A percentile compares a stretch with the other conserved stretches of the same genome.
These are phyloP conservation scores for Aphodius granarius DNA, from an alignment of 2,888 invertebrate species.

Conservation along the genomic window DNA sequence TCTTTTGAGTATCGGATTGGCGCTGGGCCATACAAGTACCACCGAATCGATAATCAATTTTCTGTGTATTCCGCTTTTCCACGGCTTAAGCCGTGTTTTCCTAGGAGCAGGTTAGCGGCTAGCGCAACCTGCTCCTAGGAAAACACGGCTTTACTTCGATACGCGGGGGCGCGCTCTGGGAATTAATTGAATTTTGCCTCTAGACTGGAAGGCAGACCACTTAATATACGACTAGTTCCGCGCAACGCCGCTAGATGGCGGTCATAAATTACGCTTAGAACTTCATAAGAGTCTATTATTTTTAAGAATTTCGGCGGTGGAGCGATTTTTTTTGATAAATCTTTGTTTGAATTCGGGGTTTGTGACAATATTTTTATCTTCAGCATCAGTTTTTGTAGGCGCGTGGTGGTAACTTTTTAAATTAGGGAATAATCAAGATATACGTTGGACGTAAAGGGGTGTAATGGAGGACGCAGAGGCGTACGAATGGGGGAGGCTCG, in stretches of 20 bases:
- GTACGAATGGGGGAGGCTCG: background rate
- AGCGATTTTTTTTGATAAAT: too few species aligned
- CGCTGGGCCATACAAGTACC: background rate
- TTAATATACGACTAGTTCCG: background rate
- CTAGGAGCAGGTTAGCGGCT: too few species aligned
- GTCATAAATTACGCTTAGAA: background rate
- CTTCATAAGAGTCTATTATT: background rate
- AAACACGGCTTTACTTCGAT: too few species aligned
- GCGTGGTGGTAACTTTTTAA: background rate
- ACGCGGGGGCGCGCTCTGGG: background rate
- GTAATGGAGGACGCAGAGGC: slow-evolving; percentile 1
- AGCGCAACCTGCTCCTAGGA: too few species aligned
- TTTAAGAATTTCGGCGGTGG: background rate
- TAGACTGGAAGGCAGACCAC: background rate
- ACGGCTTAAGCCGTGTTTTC: too few species aligned
- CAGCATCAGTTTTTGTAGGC: background rate
- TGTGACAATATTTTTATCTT: background rate
- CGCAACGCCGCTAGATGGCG: background rate
- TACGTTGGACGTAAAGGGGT: background rate
- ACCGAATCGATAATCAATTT: background rate
- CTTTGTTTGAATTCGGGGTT: too few species aligned
- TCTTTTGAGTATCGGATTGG: background rate
- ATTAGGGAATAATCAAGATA: background rate
- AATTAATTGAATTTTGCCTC: background rate
- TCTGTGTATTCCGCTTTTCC: background rate